Conservation (phyloP, 2,797 vertebrate genomes). For the Typhlichthys eigenmanni region DNA sequence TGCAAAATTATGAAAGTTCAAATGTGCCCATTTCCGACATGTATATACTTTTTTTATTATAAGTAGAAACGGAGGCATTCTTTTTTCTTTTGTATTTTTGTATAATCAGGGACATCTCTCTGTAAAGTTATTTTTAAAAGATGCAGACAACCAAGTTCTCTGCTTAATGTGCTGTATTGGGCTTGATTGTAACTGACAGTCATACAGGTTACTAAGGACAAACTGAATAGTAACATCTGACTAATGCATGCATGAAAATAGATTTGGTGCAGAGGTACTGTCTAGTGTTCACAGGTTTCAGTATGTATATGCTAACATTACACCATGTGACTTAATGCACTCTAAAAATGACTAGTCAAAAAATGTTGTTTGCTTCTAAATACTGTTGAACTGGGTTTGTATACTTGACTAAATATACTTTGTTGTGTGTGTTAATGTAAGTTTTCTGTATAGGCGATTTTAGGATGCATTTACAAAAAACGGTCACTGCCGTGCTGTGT, state of each 20-base stretch:
- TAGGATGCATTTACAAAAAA: slow-evolving; percentile 52
- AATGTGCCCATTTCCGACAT: slow-evolving; percentile 66
- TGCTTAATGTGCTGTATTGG: slow-evolving; percentile 34
- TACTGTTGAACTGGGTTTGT: slow-evolving; percentile 63
- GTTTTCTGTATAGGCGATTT: slow-evolving; percentile 60
- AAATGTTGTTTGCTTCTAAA: slow-evolving; percentile 46
- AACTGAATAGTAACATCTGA: slow-evolving; percentile 50
- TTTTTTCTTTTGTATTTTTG: slow-evolving; percentile 84
- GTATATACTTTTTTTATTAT: slow-evolving; percentile 69
- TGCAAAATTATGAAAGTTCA: slow-evolving; percentile 56
- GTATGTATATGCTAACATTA: slow-evolving; percentile 61
- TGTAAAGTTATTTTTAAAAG: slow-evolving; percentile 49
- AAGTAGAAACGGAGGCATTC: slow-evolving; percentile 45
- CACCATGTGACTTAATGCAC: slow-evolving; percentile 71
- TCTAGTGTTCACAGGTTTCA: slow-evolving; percentile 65
- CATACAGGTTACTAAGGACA: slow-evolving; percentile 24
- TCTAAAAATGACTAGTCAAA: slow-evolving; percentile 55
- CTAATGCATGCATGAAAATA: slow-evolving; percentile 67
- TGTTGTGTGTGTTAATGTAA: slow-evolving; percentile 51
- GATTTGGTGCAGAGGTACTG: slow-evolving; percentile 62
- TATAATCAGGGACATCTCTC: slow-evolving; percentile 78
- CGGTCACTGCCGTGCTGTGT: slow-evolving; percentile 42
- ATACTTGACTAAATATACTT: slow-evolving; percentile 56
- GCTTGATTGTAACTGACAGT: slow-evolving; percentile 32
- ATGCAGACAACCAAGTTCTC: slow-evolving; percentile 49